A percentile compares a stretch with the other conserved stretches of the same genome.
phyloP scores from a whole-genome alignment of 2,797 vertebrate species.

The Lagorchestes hirsutus region DNA sequence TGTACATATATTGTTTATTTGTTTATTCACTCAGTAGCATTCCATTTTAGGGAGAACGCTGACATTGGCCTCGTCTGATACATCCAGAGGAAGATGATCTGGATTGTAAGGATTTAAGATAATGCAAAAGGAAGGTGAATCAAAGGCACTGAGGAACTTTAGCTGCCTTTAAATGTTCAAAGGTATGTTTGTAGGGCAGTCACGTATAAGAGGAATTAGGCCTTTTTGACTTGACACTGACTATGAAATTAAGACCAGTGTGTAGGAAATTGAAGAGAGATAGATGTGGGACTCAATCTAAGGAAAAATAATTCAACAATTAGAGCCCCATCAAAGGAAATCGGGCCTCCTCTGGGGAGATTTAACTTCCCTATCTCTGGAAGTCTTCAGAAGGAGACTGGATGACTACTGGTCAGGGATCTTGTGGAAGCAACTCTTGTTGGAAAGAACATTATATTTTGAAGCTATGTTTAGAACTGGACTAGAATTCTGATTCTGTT shows the following conservation, averaged over 20 bases:
- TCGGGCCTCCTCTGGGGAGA: neutral
- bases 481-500: neutral
- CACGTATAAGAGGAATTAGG: neutral
- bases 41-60: neutral
- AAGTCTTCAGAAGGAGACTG: neutral
- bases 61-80: neutral
- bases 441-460: neutral
- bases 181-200: neutral
- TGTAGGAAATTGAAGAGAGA: neutral
- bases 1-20: neutral
- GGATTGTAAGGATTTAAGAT: neutral
- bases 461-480: neutral
- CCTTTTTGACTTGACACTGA: neutral
- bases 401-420: neutral
- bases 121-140: neutral
- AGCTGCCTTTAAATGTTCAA: neutral
- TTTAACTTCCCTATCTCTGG: neutral
- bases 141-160: neutral
- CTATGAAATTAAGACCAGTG: neutral
- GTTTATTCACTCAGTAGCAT: neutral
- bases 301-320: neutral
- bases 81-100: neutral
- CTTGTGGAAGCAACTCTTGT: neutral
- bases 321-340: neutral
- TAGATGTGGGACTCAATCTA: neutral